A percentile compares a stretch with the other conserved stretches of the same genome.
Conservation (phyloP, 2,113 vertebrate species). For the Sander lucioperca region DNA sequence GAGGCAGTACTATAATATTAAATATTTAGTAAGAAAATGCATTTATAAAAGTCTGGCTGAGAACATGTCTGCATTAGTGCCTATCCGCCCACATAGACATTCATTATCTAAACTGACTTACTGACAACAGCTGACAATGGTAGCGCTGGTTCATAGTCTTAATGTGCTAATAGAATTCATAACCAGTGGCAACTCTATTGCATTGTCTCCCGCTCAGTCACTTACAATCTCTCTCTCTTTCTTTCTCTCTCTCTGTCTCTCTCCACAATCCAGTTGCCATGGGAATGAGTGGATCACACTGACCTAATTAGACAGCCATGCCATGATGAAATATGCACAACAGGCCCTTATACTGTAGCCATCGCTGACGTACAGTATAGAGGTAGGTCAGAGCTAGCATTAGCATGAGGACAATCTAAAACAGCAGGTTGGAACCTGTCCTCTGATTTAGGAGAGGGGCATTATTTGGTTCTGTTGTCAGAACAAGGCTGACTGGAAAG, state of each 20-base stretch:
- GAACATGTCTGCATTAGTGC: neutral
- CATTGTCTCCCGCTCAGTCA: conserved; percentile 55
- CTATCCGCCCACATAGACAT: conserved; percentile 16
- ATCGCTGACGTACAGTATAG: conserved; percentile 41
- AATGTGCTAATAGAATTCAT: conserved; percentile 53
- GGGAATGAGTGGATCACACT: conserved; percentile 77
- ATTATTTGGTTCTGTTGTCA: conserved; percentile 1
- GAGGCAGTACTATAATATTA: neutral
- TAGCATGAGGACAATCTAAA: conserved; percentile 45
- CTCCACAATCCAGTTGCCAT: conserved; percentile 73
- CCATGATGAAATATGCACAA: conserved; percentile 80
- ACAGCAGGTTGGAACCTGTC: conserved; percentile 29
- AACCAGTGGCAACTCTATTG: conserved; percentile 48
- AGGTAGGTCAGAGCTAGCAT: conserved; percentile 57
- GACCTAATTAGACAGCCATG: conserved; percentile 82
- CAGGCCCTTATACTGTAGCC: conserved; percentile 34
- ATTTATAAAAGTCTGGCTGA: neutral
- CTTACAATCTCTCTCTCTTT: conserved; percentile 34
- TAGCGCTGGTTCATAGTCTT: conserved; percentile 31
- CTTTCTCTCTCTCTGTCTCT: conserved; percentile 24
- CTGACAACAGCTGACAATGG: conserved; percentile 32
- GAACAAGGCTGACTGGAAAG: conserved; percentile 5
- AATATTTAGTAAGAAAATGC: neutral
- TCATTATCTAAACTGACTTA: conserved; percentile 42
- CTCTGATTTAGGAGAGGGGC: conserved; percentile 25